A percentile compares a stretch with the other conserved stretches of the same genome.
Conservation (phyloP, 1,140 invertebrate species). For the Drosophila nigromelanica region DNA sequence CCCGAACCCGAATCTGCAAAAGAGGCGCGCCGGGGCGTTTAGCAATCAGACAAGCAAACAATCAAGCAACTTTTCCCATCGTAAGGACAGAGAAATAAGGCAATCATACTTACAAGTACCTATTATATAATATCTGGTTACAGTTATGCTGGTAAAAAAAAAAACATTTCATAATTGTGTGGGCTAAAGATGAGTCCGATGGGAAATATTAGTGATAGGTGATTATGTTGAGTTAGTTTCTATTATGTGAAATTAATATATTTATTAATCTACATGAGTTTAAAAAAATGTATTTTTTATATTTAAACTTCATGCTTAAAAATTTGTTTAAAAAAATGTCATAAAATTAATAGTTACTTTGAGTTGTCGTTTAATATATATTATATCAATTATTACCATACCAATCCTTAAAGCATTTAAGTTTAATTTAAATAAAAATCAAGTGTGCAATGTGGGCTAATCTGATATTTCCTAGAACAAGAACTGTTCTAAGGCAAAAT, state of each 20-base stretch:
- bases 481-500: conserved; percentile 29
- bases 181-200: not conserved
- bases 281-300: too few species aligned
- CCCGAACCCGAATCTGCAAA: not conserved
- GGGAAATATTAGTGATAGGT: not conserved
- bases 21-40: conserved; percentile 21
- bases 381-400: too few species aligned
- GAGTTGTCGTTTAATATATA: too few species aligned
- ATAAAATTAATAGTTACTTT: too few species aligned
- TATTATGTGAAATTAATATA: too few species aligned
- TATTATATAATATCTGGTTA: conserved; percentile 31
- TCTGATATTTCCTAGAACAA: conserved; percentile 16
- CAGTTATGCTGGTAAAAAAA: conserved; percentile 48
- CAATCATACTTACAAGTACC: conserved; percentile 30
- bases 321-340: too few species aligned
- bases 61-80: conserved; percentile 34
- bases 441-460: conserved; percentile 23
- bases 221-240: not conserved
- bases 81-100: conserved; percentile 28
- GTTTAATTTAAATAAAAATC: too few species aligned
- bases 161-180: conserved; percentile 10
- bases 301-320: too few species aligned
- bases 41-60: conserved; percentile 46
- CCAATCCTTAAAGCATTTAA: too few species aligned
- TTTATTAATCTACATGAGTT: too few species aligned